Percentiles rank a stretch among this genome's conserved stretches.
phyloP scores from a whole-genome alignment of 2,797 vertebrate genomes.

The Acomys russatus region DNA sequence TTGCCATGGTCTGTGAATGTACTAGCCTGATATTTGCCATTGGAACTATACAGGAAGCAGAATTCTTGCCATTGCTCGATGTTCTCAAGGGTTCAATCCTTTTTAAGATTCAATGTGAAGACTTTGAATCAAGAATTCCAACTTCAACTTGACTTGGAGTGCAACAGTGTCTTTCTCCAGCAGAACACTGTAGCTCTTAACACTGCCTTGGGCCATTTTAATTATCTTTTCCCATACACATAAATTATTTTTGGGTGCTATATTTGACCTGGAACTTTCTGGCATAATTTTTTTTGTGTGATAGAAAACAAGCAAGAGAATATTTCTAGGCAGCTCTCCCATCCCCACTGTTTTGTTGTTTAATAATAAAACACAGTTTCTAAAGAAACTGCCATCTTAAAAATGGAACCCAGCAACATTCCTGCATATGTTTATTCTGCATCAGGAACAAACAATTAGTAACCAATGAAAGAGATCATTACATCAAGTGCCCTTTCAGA shows the following conservation, averaged over 20 bases:
- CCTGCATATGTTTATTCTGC: slow-evolving; percentile 90
- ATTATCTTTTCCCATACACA: neutral
- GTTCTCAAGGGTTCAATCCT: neutral
- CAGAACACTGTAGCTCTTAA: neutral
- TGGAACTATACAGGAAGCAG: slow-evolving; percentile 3
- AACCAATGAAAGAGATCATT: slow-evolving; percentile 97
- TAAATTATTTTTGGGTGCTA: neutral
- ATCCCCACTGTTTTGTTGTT: slow-evolving; percentile 77
- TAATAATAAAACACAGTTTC: slow-evolving; percentile 83
- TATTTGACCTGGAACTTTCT: slow-evolving; percentile 41
- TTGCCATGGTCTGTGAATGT: neutral
- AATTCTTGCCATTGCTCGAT: neutral
- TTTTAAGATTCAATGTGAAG: neutral
- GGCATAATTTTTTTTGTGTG: slow-evolving; percentile 61
- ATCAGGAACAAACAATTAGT: slow-evolving; percentile 95
- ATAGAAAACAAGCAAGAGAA: slow-evolving; percentile 67
- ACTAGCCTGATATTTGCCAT: neutral
- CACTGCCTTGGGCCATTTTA: neutral
- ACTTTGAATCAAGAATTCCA: neutral
- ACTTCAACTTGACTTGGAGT: neutral
- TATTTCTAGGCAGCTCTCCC: slow-evolving; percentile 67
- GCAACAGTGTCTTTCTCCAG: neutral
- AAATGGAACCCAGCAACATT: slow-evolving; percentile 87
- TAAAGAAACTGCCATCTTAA: slow-evolving; percentile 87
- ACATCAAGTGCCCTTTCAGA: slow-evolving; percentile 98